These are phyloP conservation scores for Camptogramma bilineatum DNA, from an alignment of 2,888 invertebrate genomes.

Conservation along the genomic window DNA sequence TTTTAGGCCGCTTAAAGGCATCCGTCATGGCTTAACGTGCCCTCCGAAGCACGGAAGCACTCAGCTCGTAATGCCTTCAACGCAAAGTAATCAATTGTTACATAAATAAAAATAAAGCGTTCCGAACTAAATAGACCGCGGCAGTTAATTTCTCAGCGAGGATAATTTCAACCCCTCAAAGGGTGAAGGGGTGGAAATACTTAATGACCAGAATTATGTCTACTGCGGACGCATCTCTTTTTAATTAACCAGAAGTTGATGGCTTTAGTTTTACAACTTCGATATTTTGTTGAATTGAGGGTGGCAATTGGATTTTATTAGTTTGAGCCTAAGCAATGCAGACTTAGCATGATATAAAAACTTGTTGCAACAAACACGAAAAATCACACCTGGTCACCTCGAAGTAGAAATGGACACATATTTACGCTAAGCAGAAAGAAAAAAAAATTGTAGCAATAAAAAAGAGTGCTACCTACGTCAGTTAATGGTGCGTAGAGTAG, in stretches of 20 bases:
- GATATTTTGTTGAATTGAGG: slow-evolving; percentile 32
- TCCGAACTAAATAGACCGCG: slow-evolving; percentile 11
- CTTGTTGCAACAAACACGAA: too few species aligned
- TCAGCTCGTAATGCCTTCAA: neutral
- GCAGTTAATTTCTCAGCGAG: slow-evolving; percentile 48
- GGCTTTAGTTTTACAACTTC: slow-evolving; percentile 27
- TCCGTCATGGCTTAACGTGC: too few species aligned
- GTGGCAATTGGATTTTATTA: neutral
- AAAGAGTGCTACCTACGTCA: too few species aligned
- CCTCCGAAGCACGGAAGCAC: too few species aligned
- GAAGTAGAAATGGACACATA: too few species aligned
- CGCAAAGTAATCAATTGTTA: neutral
- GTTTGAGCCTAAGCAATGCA: neutral
- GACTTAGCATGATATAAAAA: neutral
- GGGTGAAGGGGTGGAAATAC: slow-evolving; percentile 50
- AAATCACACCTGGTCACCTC: too few species aligned
- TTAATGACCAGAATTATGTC: slow-evolving; percentile 52
- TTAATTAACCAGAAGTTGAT: slow-evolving; percentile 35
- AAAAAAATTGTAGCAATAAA: too few species aligned
- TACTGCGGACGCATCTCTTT: slow-evolving; percentile 37
- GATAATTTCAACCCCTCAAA: slow-evolving; percentile 39
- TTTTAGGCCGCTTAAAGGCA: too few species aligned
- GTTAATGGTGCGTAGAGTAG: too few species aligned
- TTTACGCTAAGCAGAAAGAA: too few species aligned
- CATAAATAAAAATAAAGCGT: slow-evolving; percentile 18